These are phyloP conservation scores for Cairina moschata DNA, from an alignment of 2,113 vertebrate species.

Conservation along the genomic window DNA sequence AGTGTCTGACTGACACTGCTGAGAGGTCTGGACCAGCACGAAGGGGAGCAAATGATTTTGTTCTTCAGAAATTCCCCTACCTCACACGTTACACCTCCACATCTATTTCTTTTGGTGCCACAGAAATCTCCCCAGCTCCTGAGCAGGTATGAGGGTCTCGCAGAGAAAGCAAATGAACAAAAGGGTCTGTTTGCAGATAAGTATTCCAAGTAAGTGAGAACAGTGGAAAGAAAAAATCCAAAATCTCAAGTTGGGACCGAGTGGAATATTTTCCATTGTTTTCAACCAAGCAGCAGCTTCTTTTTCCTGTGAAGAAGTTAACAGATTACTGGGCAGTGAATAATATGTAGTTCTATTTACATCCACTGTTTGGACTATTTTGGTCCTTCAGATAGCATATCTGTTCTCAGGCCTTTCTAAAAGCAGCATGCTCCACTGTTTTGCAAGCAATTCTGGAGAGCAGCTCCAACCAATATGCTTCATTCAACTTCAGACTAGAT, in stretches of 20 bases:
- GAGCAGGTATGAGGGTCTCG: neutral
- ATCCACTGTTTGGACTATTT: constrained; percentile 21
- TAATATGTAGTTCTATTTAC: constrained; percentile 24
- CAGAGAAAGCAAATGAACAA: neutral
- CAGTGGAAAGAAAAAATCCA: neutral
- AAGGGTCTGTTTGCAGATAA: neutral
- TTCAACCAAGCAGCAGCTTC: constrained; percentile 5
- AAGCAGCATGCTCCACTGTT: neutral
- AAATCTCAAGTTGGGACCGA: neutral
- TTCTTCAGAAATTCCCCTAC: neutral
- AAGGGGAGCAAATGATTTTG: neutral
- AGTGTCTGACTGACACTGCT: neutral
- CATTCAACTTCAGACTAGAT: constrained; percentile 62
- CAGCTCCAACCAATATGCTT: constrained; percentile 27
- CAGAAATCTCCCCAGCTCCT: neutral
- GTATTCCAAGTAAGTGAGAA: neutral
- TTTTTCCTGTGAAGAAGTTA: constrained; percentile 12
- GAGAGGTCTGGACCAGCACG: neutral
- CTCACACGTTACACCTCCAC: neutral
- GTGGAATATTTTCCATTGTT: neutral
- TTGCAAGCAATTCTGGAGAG: constrained; percentile 22
- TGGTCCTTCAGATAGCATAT: constrained; percentile 10
- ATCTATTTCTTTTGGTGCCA: neutral
- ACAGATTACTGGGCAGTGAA: constrained; percentile 35
- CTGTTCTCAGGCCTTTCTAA: constrained; percentile 5